phyloP scores from a whole-genome alignment of 2,113 vertebrate species.

The Campylomormyrus numenius region DNA sequence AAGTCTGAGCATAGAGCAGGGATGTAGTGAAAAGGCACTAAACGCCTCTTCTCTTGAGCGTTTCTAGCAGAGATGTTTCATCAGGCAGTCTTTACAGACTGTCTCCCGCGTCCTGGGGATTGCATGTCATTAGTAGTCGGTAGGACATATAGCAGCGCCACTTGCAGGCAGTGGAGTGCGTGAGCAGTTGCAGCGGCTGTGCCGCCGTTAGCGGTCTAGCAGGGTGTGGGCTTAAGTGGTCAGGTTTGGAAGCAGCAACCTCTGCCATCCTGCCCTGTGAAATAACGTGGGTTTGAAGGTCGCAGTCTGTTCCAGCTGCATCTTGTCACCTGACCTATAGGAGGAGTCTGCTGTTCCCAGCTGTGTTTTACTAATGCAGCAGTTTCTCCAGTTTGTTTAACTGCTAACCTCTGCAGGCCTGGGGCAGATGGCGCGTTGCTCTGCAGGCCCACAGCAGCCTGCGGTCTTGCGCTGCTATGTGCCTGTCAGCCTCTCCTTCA shows the following conservation, averaged over 20 bases:
- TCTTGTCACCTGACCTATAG: not conserved
- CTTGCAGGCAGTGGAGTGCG: not conserved
- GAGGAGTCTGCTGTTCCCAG: not conserved
- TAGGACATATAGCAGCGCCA: not conserved
- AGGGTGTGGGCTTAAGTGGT: not conserved
- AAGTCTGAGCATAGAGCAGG: not conserved
- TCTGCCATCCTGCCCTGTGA: not conserved
- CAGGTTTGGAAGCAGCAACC: not conserved
- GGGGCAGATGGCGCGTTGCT: not conserved
- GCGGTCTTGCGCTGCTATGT: not conserved
- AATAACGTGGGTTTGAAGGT: not conserved
- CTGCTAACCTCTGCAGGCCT: not conserved
- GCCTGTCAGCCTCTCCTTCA: not conserved
- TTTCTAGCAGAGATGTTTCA: not conserved
- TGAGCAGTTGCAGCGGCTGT: not conserved
- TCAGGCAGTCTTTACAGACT: not conserved
- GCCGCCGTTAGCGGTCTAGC: not conserved
- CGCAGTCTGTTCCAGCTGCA: not conserved
- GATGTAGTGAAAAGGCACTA: not conserved
- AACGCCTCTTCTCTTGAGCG: not conserved
- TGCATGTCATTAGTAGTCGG: not conserved
- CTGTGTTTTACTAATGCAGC: not conserved
- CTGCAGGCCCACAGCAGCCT: not conserved
- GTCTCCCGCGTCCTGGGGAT: not conserved
- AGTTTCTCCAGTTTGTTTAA: not conserved